A percentile compares a stretch with the other conserved stretches of the same genome.
Evolutionary conservation across 2,113 vertebrate genomes (phyloP).

Genomic region (Urocitellus parryii): DNA sequence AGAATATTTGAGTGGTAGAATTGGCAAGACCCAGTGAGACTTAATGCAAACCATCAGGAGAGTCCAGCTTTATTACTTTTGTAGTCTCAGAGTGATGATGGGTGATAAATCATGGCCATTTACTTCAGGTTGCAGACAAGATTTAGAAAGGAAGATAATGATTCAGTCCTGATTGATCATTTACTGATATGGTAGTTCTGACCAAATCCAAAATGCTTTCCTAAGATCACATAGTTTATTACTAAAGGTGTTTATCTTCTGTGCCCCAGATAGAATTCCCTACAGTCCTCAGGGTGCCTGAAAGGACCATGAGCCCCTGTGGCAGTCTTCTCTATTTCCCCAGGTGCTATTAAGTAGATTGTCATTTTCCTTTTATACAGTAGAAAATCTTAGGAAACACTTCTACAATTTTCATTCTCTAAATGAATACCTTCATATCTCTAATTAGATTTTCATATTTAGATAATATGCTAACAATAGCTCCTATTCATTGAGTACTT

Average conservation of each 20-base stretch:
- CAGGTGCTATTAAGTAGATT: neutral
- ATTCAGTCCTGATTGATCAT: neutral
- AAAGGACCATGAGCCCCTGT: neutral
- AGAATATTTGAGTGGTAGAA: neutral
- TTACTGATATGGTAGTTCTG: neutral
- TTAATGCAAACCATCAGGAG: neutral
- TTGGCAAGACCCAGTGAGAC: neutral
- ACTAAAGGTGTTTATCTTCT: neutral
- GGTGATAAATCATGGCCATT: neutral
- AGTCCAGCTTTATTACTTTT: neutral
- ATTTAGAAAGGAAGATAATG: conserved; percentile 3
- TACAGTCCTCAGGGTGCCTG: neutral
- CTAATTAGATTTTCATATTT: conserved; percentile 20
- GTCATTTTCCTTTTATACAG: neutral
- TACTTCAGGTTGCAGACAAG: neutral
- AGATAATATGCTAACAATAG: neutral
- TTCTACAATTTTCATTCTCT: neutral
- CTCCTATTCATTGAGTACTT: neutral
- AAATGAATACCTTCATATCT: neutral
- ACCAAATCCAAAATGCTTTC: neutral
- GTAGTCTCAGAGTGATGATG: neutral
- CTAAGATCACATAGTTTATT: neutral
- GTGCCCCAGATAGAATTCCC: neutral
- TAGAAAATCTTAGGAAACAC: neutral
- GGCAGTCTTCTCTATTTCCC: neutral